Evolutionary conservation across 1,140 invertebrate genomes (phyloP).

Genomic region (Hypothenemus hampei): DNA sequence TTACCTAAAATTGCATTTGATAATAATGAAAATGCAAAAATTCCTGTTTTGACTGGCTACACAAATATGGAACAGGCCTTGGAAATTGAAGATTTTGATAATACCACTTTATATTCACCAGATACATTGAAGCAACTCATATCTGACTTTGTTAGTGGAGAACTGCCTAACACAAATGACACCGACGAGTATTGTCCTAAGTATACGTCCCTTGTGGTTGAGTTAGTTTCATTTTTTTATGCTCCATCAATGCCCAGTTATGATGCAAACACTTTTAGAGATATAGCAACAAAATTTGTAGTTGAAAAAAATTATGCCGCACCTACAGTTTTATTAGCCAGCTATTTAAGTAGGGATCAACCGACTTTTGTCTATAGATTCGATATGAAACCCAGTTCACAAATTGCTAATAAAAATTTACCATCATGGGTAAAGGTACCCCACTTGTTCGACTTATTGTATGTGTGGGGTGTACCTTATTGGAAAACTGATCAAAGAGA

Average conservation of each 20-base stretch:
- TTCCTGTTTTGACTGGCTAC: constrained; percentile 67
- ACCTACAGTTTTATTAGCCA: constrained; percentile 61
- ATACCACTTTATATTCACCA: constrained; percentile 43
- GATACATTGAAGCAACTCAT: constrained; percentile 57
- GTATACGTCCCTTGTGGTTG: constrained; percentile 63
- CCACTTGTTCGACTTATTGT: constrained; percentile 72
- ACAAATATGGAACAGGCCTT: constrained; percentile 75
- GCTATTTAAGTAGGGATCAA: constrained; percentile 55
- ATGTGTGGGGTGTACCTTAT: constrained; percentile 71
- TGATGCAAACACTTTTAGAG: constrained; percentile 53
- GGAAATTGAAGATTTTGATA: constrained; percentile 51
- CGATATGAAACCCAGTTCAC: constrained; percentile 65
- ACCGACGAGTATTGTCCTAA: constrained; percentile 62
- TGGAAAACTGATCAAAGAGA: constrained; percentile 49
- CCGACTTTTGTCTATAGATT: constrained; percentile 67
- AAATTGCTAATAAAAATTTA: constrained; percentile 55
- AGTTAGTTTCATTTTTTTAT: constrained; percentile 71
- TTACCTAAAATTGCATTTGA: constrained; percentile 58
- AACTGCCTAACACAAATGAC: constrained; percentile 50
- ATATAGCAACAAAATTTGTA: constrained; percentile 61
- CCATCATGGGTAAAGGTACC: constrained; percentile 71
- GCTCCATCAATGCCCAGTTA: constrained; percentile 52
- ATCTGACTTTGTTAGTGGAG: constrained; percentile 54
- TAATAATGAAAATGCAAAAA: constrained; percentile 54
- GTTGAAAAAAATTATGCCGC: constrained; percentile 70